These are phyloP conservation scores for Aramus guarauna DNA, from an alignment of 2,113 vertebrate species.

Conservation along the genomic window DNA sequence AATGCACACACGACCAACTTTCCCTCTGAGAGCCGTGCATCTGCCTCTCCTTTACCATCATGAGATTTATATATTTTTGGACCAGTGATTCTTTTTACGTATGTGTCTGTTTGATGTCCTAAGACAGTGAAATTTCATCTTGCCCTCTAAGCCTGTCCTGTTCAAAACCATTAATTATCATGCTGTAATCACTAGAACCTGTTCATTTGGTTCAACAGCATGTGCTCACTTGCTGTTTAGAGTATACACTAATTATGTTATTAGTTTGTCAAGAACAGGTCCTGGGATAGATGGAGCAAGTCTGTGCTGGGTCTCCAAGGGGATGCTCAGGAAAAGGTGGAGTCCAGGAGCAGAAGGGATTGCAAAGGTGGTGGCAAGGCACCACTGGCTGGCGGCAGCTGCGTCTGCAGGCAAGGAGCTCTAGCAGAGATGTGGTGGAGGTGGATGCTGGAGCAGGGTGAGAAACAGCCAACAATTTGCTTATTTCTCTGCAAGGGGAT, in stretches of 20 bases:
- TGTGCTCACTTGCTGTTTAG: not conserved
- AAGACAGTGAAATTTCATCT: conserved; percentile 56
- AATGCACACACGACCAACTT: conserved; percentile 32
- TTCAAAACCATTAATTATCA: not conserved
- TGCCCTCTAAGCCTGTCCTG: not conserved
- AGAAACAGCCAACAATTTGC: rapidly evolving
- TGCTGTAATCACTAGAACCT: not conserved
- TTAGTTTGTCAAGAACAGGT: not conserved
- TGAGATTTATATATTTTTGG: not conserved
- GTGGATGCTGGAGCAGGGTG: not conserved
- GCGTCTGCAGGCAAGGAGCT: not conserved
- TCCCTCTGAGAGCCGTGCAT: not conserved
- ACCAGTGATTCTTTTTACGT: conserved; percentile 31
- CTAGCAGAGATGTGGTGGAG: not conserved
- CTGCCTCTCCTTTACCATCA: conserved; percentile 2
- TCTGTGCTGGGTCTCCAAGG: not conserved
- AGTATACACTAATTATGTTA: not conserved
- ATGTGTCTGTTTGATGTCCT: conserved; percentile 20
- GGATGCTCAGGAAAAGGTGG: not conserved
- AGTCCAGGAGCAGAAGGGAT: not conserved
- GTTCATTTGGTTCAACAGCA: not conserved
- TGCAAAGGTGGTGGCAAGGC: not conserved
- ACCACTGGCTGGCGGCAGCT: not conserved
- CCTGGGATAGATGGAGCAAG: not conserved
- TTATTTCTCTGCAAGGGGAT: not conserved